phyloP scores from a whole-genome alignment of 2,797 vertebrate genomes.

The Poecilia gillii region DNA sequence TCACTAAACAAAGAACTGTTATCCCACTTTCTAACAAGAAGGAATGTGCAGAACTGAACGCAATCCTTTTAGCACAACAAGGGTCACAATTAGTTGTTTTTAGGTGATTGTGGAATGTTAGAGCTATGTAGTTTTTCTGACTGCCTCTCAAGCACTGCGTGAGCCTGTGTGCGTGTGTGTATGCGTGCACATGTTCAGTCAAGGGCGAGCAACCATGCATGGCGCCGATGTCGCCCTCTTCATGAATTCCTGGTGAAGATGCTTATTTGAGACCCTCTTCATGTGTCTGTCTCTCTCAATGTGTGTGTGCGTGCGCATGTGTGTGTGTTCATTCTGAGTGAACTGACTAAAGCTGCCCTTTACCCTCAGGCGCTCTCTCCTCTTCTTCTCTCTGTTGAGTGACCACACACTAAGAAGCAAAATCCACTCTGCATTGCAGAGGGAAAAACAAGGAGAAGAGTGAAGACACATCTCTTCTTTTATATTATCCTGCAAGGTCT shows the following conservation, averaged over 20 bases:
- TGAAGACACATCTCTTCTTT: slow-evolving; percentile 34
- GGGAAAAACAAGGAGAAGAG: slow-evolving; percentile 47
- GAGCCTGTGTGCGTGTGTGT: slow-evolving; percentile 17
- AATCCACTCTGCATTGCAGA: slow-evolving; percentile 58
- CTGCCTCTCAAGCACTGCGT: slow-evolving; percentile 38
- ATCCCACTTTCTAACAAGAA: slow-evolving; percentile 81
- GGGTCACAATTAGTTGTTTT: slow-evolving; percentile 47
- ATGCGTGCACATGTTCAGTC: slow-evolving; percentile 40
- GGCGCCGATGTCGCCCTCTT: slow-evolving; percentile 65
- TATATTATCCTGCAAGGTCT: background rate
- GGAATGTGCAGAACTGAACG: slow-evolving; percentile 72
- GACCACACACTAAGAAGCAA: slow-evolving; percentile 76
- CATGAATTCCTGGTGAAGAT: slow-evolving; percentile 76
- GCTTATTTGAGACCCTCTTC: slow-evolving; percentile 78
- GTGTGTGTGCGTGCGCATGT: background rate
- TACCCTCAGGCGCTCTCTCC: slow-evolving; percentile 75
- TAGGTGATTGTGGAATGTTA: slow-evolving; percentile 56
- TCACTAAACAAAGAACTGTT: slow-evolving; percentile 90
- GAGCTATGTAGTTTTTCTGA: slow-evolving; percentile 42
- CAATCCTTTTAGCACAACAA: slow-evolving; percentile 68
- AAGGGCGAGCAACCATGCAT: slow-evolving; percentile 63
- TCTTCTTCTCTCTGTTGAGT: slow-evolving; percentile 79
- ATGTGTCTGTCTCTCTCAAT: slow-evolving; percentile 9
- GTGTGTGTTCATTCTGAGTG: slow-evolving; percentile 43
- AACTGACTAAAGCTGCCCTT: slow-evolving; percentile 79